Percentiles rank a stretch among this genome's conserved stretches.
These are phyloP conservation scores for Aepyceros melampus DNA, from an alignment of 2,113 vertebrate genomes.

Conservation along the genomic window DNA sequence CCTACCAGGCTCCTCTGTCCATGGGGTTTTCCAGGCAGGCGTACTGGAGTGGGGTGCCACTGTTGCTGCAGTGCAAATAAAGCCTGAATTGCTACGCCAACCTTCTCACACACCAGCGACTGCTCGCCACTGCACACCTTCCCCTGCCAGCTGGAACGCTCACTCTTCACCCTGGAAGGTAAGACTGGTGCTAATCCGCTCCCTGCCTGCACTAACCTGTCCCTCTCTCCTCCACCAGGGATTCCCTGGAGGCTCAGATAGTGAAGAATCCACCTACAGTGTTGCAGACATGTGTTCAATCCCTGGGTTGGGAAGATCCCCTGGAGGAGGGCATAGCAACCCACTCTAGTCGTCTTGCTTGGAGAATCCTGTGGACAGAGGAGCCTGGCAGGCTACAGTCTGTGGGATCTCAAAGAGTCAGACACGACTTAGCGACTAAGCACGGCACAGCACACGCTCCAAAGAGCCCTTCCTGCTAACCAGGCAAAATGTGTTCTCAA, in stretches of 20 bases:
- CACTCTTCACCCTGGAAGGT: background rate
- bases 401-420: background rate
- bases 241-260: background rate
- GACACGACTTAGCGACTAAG: background rate
- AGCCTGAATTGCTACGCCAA: accelerated
- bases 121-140: background rate
- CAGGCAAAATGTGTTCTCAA: background rate
- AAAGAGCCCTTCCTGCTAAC: background rate
- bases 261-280: background rate
- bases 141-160: background rate
- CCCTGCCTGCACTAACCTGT: background rate
- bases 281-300: background rate
- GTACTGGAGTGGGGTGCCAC: accelerated
- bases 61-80: background rate
- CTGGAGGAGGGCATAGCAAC: background rate
- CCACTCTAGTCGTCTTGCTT: background rate
- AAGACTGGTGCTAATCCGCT: background rate
- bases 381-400: background rate
- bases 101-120: background rate
- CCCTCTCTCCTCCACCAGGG: background rate
- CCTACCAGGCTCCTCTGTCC: too few relatives aligned
- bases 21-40: too few relatives aligned
- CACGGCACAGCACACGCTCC: background rate
- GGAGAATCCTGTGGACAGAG: background rate
- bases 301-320: background rate